These are phyloP conservation scores for Mormyrus hasselquistii DNA, from an alignment of 2,797 vertebrate genomes.

Conservation along the genomic window DNA sequence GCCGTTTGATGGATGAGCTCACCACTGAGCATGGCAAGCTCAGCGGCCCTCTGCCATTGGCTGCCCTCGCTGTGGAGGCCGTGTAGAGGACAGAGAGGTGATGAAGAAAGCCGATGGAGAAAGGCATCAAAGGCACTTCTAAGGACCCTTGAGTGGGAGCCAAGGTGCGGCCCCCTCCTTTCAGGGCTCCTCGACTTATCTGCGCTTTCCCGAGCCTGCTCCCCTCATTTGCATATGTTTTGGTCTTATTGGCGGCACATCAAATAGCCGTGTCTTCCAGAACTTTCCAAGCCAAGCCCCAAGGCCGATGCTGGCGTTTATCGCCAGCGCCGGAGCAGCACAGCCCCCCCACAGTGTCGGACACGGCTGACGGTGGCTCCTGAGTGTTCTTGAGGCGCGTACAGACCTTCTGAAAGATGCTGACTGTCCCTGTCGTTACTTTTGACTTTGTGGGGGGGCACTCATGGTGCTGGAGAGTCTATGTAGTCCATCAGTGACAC, in stretches of 20 bases:
- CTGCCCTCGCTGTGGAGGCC: background rate
- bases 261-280: conserved; percentile 52
- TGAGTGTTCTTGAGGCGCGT: conserved; percentile 30
- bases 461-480: background rate
- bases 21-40: conserved; percentile 41
- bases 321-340: conserved; percentile 41
- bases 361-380: conserved; percentile 29
- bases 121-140: conserved; percentile 59
- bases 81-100: background rate
- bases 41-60: background rate
- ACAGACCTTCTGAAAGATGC: conserved; percentile 4
- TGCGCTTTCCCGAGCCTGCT: conserved; percentile 50
- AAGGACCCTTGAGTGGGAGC: conserved; percentile 53
- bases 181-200: conserved; percentile 57
- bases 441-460: background rate
- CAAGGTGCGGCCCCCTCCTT: conserved; percentile 53
- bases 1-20: conserved; percentile 32
- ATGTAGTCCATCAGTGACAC: background rate
- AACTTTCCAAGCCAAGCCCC: conserved; percentile 51
- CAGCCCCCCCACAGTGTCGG: conserved; percentile 38
- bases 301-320: conserved; percentile 55
- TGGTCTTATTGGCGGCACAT: conserved; percentile 54
- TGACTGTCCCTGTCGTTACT: conserved; percentile 35
- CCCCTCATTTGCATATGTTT: conserved; percentile 64
- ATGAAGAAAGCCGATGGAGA: conserved; percentile 31